Evolutionary conservation across 2,113 vertebrate species (phyloP).

Genomic region (Columba janthina): DNA sequence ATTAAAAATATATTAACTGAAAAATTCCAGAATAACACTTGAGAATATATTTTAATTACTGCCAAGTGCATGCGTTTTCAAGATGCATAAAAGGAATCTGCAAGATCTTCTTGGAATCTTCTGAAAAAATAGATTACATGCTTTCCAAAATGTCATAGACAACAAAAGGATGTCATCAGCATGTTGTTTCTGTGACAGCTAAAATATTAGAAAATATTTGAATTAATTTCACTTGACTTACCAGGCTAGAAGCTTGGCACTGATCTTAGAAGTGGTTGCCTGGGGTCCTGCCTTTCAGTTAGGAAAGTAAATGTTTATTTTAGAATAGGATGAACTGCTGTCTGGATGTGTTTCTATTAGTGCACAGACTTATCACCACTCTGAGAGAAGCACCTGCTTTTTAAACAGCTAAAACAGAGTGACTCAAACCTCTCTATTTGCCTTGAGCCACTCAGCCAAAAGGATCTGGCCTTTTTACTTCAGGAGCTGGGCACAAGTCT

Average conservation of each 20-base stretch:
- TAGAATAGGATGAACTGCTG: background rate
- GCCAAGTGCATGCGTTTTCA: no score
- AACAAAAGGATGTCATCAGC: no score
- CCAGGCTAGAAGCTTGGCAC: background rate
- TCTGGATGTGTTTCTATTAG: background rate
- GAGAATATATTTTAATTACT: no score
- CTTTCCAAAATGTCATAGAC: no score
- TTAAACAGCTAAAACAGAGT: background rate
- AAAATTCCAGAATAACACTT: no score
- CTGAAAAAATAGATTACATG: no score
- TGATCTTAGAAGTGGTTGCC: background rate
- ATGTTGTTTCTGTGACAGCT: no score
- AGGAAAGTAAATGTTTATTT: background rate
- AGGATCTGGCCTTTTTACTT: background rate
- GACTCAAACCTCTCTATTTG: background rate
- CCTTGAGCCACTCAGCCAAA: background rate
- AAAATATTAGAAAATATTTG: no score
- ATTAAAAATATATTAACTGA: no score
- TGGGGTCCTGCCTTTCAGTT: background rate
- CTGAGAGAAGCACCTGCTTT: background rate
- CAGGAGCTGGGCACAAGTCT: background rate
- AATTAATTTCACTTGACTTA: background rate
- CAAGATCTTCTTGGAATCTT: no score
- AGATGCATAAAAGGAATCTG: no score
- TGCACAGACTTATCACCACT: background rate